A percentile compares a stretch with the other conserved stretches of the same genome.
Conservation (phyloP, 2,888 invertebrate genomes). For the Parapristionchus giblindavisi region DNA sequence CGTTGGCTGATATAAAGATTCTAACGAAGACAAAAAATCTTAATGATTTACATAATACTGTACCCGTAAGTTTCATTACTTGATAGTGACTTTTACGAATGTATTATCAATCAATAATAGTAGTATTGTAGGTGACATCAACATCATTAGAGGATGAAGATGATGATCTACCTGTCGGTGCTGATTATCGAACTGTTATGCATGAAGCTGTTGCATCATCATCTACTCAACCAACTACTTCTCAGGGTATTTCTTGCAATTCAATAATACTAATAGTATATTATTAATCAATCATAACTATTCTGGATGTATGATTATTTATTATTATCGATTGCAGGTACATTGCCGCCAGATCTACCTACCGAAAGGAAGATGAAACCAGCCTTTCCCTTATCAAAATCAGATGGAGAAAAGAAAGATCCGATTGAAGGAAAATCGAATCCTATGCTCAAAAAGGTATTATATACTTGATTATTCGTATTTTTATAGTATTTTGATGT, state of each 20-base stretch:
- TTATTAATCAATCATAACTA: neutral
- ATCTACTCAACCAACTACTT: conserved; percentile 7
- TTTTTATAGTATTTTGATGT: neutral
- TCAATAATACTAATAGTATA: neutral
- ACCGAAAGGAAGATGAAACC: conserved; percentile 16
- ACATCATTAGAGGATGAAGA: conserved; percentile 8
- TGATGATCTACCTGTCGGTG: conserved; percentile 36
- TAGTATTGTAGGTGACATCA: too few relatives aligned
- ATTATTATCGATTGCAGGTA: neutral
- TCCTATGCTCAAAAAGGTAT: conserved; percentile 33
- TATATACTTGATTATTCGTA: neutral
- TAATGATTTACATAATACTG: conserved; percentile 20
- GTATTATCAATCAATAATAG: too few relatives aligned
- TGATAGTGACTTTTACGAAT: too few relatives aligned
- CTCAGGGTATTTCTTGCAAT: neutral
- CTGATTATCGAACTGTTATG: conserved; percentile 37
- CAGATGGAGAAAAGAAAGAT: conserved; percentile 26
- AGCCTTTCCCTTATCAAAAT: conserved; percentile 21
- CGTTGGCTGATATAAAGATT: conserved; percentile 20
- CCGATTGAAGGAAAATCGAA: conserved; percentile 5
- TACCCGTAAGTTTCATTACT: neutral
- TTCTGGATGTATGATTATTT: neutral
- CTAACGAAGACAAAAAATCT: conserved; percentile 27
- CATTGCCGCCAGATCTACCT: conserved; percentile 6
- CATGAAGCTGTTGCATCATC: conserved; percentile 15